A percentile compares a stretch with the other conserved stretches of the same genome.
Conservation (phyloP, 2,888 invertebrate species). For the Schizaphis graminum region DNA sequence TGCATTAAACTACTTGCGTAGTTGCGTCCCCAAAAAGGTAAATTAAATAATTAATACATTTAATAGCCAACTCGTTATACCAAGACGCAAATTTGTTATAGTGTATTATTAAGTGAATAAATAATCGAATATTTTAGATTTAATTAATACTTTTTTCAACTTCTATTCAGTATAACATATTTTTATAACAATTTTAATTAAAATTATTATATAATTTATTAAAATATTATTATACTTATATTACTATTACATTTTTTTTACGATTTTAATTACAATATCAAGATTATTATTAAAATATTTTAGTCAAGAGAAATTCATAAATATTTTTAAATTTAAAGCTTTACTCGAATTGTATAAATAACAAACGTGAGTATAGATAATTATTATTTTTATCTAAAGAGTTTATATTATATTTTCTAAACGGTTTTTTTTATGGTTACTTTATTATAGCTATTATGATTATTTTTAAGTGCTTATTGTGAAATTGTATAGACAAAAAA, state of each 20-base stretch:
- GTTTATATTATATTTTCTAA: no score
- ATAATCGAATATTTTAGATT: neutral
- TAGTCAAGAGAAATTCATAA: neutral
- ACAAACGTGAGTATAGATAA: no score
- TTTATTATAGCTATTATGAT: no score
- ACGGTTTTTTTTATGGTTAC: no score
- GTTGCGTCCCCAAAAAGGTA: neutral
- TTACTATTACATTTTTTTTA: neutral
- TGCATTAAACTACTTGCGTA: neutral
- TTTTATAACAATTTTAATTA: neutral
- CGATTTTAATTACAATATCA: neutral
- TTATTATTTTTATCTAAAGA: no score
- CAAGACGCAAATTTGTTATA: neutral
- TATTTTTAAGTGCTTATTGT: no score
- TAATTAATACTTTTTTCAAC: neutral
- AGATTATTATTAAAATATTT: neutral
- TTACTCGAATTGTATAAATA: no score
- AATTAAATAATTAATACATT: neutral
- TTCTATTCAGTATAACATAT: neutral
- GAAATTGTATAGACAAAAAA: no score
- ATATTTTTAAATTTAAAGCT: neutral
- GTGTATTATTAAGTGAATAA: neutral
- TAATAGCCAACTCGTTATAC: neutral
- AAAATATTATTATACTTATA: neutral
- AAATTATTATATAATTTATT: neutral